These are phyloP conservation scores for Rotaria magnacalcarata DNA, from an alignment of 2,888 invertebrate species.

Conservation along the genomic window DNA sequence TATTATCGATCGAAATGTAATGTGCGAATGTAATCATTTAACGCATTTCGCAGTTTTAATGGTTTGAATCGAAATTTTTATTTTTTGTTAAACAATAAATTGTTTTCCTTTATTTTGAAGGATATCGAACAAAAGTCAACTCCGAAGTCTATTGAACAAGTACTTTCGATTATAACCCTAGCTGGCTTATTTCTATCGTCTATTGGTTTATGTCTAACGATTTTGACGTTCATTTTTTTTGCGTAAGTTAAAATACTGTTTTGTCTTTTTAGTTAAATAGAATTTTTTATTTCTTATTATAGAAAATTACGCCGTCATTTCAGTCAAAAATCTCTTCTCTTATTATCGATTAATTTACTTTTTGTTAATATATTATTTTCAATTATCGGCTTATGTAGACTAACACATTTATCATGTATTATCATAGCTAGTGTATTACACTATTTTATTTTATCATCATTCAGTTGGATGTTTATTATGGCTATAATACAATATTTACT, in stretches of 20 bases:
- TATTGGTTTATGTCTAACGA: constrained; percentile 60
- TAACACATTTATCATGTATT: constrained; percentile 61
- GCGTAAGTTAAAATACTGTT: constrained; percentile 53
- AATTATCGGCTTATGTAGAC: constrained; percentile 54
- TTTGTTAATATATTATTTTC: constrained; percentile 63
- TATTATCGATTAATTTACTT: constrained; percentile 66
- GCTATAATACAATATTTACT: constrained; percentile 68
- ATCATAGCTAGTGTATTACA: constrained; percentile 67
- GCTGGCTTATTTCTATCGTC: constrained; percentile 59
- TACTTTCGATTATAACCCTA: constrained; percentile 57
- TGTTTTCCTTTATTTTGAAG: neutral
- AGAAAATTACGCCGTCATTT: constrained; percentile 66
- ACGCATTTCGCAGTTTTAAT: constrained; percentile 26
- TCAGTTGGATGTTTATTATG: constrained; percentile 72
- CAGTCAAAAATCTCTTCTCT: constrained; percentile 67
- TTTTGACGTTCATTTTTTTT: constrained; percentile 62
- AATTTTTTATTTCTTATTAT: constrained; percentile 33
- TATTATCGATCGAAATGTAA: neutral
- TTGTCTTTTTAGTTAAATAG: neutral
- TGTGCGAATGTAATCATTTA: neutral
- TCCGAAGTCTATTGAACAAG: constrained; percentile 48
- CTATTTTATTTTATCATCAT: constrained; percentile 68
- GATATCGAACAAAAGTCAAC: neutral
- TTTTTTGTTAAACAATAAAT: neutral
- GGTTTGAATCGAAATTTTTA: neutral